Conservation (phyloP, 2,888 invertebrate species). For the Andrena marginata region DNA sequence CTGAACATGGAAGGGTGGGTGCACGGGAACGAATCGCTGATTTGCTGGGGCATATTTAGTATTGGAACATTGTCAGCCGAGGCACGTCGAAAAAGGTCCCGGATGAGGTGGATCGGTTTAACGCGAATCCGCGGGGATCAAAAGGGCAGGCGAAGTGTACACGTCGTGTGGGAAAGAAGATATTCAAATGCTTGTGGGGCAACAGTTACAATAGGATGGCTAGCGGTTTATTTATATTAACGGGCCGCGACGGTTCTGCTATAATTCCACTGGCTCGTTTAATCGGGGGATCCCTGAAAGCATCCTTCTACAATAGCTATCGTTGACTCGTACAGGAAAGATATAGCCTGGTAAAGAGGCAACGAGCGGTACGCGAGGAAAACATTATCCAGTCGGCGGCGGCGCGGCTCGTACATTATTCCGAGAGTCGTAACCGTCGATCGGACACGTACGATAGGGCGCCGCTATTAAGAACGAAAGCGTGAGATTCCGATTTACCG, state of each 20-base stretch:
- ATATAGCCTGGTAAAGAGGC: constrained; percentile 30
- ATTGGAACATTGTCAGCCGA: neutral
- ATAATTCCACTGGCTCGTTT: too few relatives aligned
- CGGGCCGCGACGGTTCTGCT: too few relatives aligned
- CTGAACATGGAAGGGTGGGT: constrained; percentile 25
- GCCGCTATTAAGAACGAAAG: constrained; percentile 60
- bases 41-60: constrained; percentile 48
- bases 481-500: constrained; percentile 65
- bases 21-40: constrained; percentile 43
- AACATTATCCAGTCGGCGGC: constrained; percentile 18
- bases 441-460: constrained; percentile 43
- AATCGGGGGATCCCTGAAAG: too few relatives aligned
- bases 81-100: neutral
- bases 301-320: too few relatives aligned
- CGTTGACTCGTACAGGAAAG: neutral
- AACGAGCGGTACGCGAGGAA: constrained; percentile 14
- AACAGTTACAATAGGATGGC: too few relatives aligned
- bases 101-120: neutral
- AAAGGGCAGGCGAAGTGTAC: too few relatives aligned
- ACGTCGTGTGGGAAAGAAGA: too few relatives aligned
- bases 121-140: too few relatives aligned
- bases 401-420: constrained; percentile 28
- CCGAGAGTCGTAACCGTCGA: constrained; percentile 27
- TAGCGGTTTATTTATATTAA: too few relatives aligned
- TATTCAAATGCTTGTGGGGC: too few relatives aligned